These are phyloP conservation scores for Anhinga anhinga DNA, from an alignment of 2,113 vertebrate species.

Conservation along the genomic window DNA sequence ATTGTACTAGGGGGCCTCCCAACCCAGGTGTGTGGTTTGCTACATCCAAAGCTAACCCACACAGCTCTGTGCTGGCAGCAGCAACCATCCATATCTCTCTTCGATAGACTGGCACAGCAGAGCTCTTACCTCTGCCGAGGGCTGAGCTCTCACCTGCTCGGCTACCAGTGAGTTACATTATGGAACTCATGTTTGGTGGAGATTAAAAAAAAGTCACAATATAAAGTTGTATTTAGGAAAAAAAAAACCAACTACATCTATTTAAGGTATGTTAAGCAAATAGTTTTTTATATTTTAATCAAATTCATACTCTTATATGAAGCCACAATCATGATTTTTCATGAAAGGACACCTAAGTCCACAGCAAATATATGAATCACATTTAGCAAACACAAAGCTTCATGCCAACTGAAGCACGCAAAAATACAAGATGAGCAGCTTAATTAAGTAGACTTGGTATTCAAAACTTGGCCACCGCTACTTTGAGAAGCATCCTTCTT, in stretches of 20 bases:
- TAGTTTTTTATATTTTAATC: neutral
- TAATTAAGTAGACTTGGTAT: neutral
- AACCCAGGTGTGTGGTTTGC: accelerated
- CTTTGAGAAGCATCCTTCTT: neutral
- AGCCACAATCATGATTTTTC: neutral
- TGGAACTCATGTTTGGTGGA: neutral
- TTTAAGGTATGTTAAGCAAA: neutral
- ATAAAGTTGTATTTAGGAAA: neutral
- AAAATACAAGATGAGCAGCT: neutral
- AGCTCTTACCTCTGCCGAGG: neutral
- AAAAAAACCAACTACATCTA: neutral
- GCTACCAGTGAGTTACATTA: neutral
- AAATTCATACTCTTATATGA: neutral
- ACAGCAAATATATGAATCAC: neutral
- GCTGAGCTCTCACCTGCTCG: neutral
- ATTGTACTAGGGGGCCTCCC: neutral
- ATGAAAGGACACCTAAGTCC: neutral
- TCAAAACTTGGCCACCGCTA: neutral
- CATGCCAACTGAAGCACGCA: neutral
- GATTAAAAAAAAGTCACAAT: neutral
- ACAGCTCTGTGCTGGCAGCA: neutral
- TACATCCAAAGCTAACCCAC: neutral
- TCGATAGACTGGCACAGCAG: accelerated
- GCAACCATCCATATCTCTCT: neutral
- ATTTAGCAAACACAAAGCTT: neutral